phyloP scores from a whole-genome alignment of 2,888 invertebrate genomes.

The Aproaerema taeniolella region DNA sequence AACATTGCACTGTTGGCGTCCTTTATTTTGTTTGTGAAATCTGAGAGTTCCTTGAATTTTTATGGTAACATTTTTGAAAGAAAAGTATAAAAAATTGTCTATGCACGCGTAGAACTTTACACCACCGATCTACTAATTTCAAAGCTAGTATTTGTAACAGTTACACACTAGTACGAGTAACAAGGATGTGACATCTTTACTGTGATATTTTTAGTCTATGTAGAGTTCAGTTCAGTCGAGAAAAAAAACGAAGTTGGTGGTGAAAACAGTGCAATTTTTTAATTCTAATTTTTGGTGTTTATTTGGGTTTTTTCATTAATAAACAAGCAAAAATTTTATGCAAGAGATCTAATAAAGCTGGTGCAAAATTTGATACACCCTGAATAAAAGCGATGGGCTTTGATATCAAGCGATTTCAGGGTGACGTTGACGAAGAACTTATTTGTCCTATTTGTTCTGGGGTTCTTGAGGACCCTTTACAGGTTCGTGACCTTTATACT shows the following conservation, averaged over 20 bases:
- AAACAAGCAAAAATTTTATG: slow-evolving; percentile 1
- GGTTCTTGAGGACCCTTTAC: slow-evolving; percentile 95
- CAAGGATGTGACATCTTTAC: too few relatives aligned
- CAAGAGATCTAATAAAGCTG: slow-evolving; percentile 1
- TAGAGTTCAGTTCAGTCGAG: too few relatives aligned
- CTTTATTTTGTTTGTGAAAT: too few relatives aligned
- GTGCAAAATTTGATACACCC: neutral
- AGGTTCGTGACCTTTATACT: slow-evolving; percentile 76
- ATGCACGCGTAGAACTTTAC: too few relatives aligned
- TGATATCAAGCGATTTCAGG: slow-evolving; percentile 95
- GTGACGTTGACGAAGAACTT: slow-evolving; percentile 97
- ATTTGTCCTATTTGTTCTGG: slow-evolving; percentile 97
- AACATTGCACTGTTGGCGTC: too few relatives aligned
- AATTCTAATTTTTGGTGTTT: slow-evolving; percentile 6
- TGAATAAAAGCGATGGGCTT: slow-evolving; percentile 87
- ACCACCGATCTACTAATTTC: too few relatives aligned
- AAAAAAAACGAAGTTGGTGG: neutral
- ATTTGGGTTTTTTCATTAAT: neutral
- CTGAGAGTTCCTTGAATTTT: too few relatives aligned
- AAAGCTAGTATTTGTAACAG: too few relatives aligned
- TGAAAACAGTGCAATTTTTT: slow-evolving; percentile 4
- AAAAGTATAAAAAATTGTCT: too few relatives aligned
- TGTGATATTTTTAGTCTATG: too few relatives aligned
- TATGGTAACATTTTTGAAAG: too few relatives aligned
- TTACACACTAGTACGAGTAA: too few relatives aligned